A percentile compares a stretch with the other conserved stretches of the same genome.
Conservation (phyloP, 2,888 invertebrate species). For the Meteorus cinctellus region DNA sequence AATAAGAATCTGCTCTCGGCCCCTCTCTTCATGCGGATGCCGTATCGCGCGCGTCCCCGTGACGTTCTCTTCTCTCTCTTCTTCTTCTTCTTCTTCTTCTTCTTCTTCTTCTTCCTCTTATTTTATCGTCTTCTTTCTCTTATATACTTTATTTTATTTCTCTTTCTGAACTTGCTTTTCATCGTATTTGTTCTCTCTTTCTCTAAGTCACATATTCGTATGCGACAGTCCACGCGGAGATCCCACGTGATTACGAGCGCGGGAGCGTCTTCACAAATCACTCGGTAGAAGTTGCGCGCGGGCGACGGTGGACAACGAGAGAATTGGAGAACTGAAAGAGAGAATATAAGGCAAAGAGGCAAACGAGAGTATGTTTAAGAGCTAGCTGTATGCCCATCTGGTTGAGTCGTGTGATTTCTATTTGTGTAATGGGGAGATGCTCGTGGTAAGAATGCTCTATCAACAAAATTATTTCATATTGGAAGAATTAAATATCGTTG, state of each 20-base stretch:
- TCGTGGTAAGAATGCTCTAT: too few species aligned
- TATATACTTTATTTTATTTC: background rate
- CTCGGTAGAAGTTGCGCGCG: constrained; percentile 57
- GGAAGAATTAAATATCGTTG: too few species aligned
- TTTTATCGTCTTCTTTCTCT: constrained; percentile 42
- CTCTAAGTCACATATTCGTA: background rate
- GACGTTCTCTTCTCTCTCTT: constrained; percentile 43
- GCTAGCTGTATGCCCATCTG: constrained; percentile 23
- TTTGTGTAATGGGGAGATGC: background rate
- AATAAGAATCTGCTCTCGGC: constrained; percentile 68
- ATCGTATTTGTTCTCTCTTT: constrained; percentile 41
- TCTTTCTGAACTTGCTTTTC: constrained; percentile 47
- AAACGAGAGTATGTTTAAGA: background rate
- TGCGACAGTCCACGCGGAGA: constrained; percentile 66
- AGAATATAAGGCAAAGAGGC: constrained; percentile 29
- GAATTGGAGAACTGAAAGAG: constrained; percentile 36
- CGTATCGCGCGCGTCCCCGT: constrained; percentile 21
- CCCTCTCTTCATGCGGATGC: constrained; percentile 47
- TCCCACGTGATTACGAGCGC: constrained; percentile 72
- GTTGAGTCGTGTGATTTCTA: background rate
- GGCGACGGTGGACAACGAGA: constrained; percentile 35
- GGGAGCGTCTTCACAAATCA: constrained; percentile 73
- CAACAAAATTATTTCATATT: too few species aligned
- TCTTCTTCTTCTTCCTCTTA: constrained; percentile 52
- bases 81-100: constrained; percentile 52